A percentile compares a stretch with the other conserved stretches of the same genome.
Conservation (phyloP, 2,113 vertebrate genomes). For the Cavia porcellus region DNA sequence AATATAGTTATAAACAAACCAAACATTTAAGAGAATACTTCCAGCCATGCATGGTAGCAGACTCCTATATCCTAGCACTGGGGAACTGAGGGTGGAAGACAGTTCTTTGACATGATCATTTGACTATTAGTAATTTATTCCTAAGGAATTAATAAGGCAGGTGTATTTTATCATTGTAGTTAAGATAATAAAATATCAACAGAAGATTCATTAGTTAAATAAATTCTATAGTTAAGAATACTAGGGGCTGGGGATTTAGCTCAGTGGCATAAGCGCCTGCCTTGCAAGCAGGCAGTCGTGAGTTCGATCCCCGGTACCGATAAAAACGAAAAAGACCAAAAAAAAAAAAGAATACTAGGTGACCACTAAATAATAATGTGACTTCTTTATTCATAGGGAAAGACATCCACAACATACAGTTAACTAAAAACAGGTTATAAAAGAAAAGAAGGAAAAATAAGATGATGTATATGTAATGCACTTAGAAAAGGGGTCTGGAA, state of each 20-base stretch:
- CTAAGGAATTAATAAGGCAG: constrained; percentile 25
- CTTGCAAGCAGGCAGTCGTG: too few species aligned
- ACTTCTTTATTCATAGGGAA: constrained; percentile 51
- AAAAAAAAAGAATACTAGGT: background rate
- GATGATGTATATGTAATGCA: background rate
- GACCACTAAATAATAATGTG: constrained; percentile 14
- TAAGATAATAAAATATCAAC: constrained; percentile 33
- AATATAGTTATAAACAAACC: background rate
- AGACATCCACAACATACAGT: background rate
- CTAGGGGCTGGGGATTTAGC: too few species aligned
- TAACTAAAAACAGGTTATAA: constrained; percentile 37
- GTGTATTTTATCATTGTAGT: constrained; percentile 6
- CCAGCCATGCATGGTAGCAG: background rate
- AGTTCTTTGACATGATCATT: background rate
- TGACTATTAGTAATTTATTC: background rate
- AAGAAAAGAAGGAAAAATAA: constrained; percentile 38
- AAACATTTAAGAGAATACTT: background rate
- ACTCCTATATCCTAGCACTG: background rate
- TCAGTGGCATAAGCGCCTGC: too few species aligned
- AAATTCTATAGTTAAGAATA: background rate
- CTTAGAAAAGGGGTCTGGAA: background rate
- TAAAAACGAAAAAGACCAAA: too few species aligned
- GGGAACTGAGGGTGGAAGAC: background rate
- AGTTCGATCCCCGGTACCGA: too few species aligned
- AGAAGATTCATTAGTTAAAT: background rate